phyloP scores from a whole-genome alignment of 2,113 vertebrate genomes.

The Asarcornis scutulata region DNA sequence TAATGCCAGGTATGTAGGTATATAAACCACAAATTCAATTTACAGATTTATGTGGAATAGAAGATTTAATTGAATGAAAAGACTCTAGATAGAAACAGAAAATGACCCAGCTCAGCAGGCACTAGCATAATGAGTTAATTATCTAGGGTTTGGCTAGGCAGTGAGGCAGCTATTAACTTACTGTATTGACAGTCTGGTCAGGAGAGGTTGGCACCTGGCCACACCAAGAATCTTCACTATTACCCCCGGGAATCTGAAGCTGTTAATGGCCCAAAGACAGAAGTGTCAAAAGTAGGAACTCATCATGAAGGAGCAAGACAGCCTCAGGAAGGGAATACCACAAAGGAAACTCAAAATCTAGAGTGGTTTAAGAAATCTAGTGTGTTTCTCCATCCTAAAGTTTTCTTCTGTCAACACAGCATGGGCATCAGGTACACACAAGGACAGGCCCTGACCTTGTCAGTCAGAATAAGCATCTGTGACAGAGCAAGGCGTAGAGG shows the following conservation, averaged over 20 bases:
- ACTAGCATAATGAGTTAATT: constrained; percentile 66
- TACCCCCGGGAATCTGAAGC: constrained; percentile 14
- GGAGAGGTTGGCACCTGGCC: constrained; percentile 58
- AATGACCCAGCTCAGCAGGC: constrained; percentile 58
- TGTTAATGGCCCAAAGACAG: constrained; percentile 18
- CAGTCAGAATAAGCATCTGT: not conserved
- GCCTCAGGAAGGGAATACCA: not conserved
- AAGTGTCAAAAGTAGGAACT: constrained; percentile 39
- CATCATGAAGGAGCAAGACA: constrained; percentile 17
- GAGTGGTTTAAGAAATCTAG: not conserved
- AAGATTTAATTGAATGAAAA: constrained; percentile 57
- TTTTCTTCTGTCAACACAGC: not conserved
- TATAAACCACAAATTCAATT: constrained; percentile 1
- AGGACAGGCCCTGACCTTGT: not conserved
- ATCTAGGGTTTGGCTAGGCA: constrained; percentile 33
- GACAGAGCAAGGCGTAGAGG: not conserved
- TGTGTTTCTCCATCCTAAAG: not conserved
- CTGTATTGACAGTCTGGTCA: constrained; percentile 56
- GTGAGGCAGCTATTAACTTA: constrained; percentile 29
- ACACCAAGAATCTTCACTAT: constrained; percentile 21
- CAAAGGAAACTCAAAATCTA: not conserved
- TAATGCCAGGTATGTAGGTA: not conserved
- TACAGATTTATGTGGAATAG: not conserved
- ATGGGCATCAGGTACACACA: not conserved
- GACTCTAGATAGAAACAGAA: constrained; percentile 15